A percentile compares a stretch with the other conserved stretches of the same genome.
phyloP scores from a whole-genome alignment of 2,113 vertebrate genomes.

The Lagenorhynchus albirostris region DNA sequence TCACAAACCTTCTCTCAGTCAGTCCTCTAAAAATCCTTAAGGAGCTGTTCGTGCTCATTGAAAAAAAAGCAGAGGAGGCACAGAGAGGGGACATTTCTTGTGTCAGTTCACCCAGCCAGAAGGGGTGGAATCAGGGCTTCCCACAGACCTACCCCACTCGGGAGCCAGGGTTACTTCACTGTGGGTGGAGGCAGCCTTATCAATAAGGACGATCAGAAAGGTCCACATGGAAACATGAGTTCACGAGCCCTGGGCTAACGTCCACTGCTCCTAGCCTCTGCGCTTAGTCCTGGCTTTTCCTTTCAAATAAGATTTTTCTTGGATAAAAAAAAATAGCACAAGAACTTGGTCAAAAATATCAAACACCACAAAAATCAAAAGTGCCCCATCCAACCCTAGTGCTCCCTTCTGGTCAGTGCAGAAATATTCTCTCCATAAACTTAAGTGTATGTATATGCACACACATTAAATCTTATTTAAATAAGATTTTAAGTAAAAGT shows the following conservation, averaged over 20 bases:
- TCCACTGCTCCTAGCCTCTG: neutral
- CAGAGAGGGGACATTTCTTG: neutral
- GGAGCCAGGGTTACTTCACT: neutral
- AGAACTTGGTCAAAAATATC: neutral
- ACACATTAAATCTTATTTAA: neutral
- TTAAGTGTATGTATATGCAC: neutral
- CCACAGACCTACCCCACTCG: fast-evolving
- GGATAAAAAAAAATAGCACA: neutral
- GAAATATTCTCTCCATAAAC: neutral
- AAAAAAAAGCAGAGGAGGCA: neutral
- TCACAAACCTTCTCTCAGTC: neutral
- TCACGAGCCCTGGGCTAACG: neutral
- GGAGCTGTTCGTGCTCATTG: neutral
- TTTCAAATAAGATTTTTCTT: neutral
- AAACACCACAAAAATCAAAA: neutral
- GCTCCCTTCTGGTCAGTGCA: neutral
- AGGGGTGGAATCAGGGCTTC: fast-evolving
- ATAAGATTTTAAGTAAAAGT: neutral
- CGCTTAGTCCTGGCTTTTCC: neutral
- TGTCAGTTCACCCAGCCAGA: neutral
- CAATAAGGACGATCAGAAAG: neutral
- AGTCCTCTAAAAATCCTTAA: neutral
- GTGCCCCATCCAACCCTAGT: neutral
- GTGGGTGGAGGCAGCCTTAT: fast-evolving
- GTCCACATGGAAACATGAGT: fast-evolving